phyloP scores from a whole-genome alignment of 2,888 invertebrate species.

The Athalia rosae region DNA sequence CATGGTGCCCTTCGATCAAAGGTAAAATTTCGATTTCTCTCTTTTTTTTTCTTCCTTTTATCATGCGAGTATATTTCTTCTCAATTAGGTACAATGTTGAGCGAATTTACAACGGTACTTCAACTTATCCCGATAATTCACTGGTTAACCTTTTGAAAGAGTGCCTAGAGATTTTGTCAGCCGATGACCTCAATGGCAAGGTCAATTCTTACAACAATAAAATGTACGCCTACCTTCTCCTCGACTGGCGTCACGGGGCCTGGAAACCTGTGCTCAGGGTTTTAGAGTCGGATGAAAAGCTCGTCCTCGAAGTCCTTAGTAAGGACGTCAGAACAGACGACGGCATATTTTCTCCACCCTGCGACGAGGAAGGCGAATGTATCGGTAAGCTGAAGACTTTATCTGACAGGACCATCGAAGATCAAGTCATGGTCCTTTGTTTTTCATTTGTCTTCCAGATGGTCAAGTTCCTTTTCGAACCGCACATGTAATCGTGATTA shows the following conservation, averaged over 20 bases:
- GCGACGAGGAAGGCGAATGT: slow-evolving; percentile 67
- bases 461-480: slow-evolving; percentile 63
- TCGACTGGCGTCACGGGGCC: slow-evolving; percentile 65
- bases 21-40: slow-evolving; percentile 56
- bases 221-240: slow-evolving; percentile 67
- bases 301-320: slow-evolving; percentile 56
- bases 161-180: slow-evolving; percentile 62
- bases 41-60: neutral
- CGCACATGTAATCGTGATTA: slow-evolving; percentile 71
- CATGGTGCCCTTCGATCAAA: slow-evolving; percentile 68
- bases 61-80: slow-evolving; percentile 16
- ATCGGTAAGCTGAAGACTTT: slow-evolving; percentile 60
- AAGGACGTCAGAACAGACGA: slow-evolving; percentile 60
- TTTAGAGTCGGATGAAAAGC: slow-evolving; percentile 71
- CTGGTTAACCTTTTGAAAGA: slow-evolving; percentile 65
- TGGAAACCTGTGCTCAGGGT: slow-evolving; percentile 74
- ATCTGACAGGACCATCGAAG: neutral
- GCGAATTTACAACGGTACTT: slow-evolving; percentile 64
- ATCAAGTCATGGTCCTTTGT: slow-evolving; percentile 44
- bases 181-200: slow-evolving; percentile 59
- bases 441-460: neutral
- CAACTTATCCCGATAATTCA: slow-evolving; percentile 58
- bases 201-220: slow-evolving; percentile 66
- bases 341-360: slow-evolving; percentile 57
- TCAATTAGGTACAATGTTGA: slow-evolving; percentile 64